A percentile compares a stretch with the other conserved stretches of the same genome.
These are phyloP conservation scores for Limnodromus scolopaceus DNA, from an alignment of 2,797 vertebrate species.

Conservation along the genomic window DNA sequence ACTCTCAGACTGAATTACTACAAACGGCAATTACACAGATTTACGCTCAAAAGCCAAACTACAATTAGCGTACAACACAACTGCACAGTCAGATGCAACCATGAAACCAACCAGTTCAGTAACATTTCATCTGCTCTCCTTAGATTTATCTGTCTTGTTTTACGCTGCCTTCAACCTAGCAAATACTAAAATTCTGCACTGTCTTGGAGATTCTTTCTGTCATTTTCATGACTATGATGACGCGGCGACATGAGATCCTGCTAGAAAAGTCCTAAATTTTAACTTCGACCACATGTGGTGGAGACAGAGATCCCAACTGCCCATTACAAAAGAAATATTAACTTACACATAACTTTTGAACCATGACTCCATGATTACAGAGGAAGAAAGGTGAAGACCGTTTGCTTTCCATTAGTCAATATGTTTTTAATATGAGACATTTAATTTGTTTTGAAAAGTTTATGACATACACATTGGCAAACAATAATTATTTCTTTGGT, in stretches of 20 bases:
- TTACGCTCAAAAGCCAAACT: background rate
- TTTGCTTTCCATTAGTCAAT: background rate
- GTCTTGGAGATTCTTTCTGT: background rate
- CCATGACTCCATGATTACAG: background rate
- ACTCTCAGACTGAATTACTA: background rate
- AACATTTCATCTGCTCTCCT: background rate
- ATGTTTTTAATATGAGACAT: background rate
- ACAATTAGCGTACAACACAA: background rate
- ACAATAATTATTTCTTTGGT: background rate
- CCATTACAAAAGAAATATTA: background rate
- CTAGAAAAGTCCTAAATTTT: background rate
- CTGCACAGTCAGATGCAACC: background rate
- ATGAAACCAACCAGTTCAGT: background rate
- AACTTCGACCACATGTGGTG: background rate
- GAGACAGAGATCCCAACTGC: background rate
- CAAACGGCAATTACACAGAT: background rate
- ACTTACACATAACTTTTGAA: background rate
- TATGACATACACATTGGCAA: background rate
- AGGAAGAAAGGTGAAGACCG: background rate
- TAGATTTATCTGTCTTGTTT: background rate
- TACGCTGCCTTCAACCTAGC: background rate
- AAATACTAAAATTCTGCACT: background rate
- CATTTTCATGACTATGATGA: background rate
- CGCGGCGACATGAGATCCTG: background rate
- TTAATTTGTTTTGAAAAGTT: background rate